These are phyloP conservation scores for Mungos mungo DNA, from an alignment of 2,113 vertebrate species.

Conservation along the genomic window DNA sequence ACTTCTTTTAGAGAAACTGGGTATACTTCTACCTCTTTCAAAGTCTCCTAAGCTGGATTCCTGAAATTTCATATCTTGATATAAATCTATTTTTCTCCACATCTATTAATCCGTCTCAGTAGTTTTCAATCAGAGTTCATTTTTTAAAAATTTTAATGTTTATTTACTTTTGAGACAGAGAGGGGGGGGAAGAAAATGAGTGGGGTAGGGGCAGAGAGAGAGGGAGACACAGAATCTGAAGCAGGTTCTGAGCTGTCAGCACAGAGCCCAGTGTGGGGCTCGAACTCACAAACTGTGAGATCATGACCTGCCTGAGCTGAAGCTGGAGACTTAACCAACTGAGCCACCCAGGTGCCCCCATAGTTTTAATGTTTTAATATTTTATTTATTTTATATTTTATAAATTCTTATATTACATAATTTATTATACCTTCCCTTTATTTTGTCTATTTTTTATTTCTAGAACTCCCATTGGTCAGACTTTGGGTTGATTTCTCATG, in stretches of 20 bases:
- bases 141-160: not conserved
- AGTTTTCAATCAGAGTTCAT: not conserved
- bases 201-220: too few species aligned
- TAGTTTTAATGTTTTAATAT: too few species aligned
- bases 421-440: not conserved
- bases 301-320: too few species aligned
- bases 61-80: not conserved
- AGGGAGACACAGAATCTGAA: too few species aligned
- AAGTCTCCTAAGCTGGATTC: not conserved
- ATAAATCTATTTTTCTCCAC: not conserved
- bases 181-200: too few species aligned
- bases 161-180: not conserved
- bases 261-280: too few species aligned
- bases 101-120: not conserved
- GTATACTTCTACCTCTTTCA: not conserved
- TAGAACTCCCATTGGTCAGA: not conserved
- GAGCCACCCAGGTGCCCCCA: too few species aligned
- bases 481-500: not conserved
- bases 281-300: too few species aligned
- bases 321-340: too few species aligned
- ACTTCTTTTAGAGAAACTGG: not conserved
- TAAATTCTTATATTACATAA: not conserved
- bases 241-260: too few species aligned
- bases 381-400: not conserved
- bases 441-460: slow-evolving; percentile 1